A percentile compares a stretch with the other conserved stretches of the same genome.
phyloP scores from a whole-genome alignment of 2,797 vertebrate species.

The Crax fasciolata region DNA sequence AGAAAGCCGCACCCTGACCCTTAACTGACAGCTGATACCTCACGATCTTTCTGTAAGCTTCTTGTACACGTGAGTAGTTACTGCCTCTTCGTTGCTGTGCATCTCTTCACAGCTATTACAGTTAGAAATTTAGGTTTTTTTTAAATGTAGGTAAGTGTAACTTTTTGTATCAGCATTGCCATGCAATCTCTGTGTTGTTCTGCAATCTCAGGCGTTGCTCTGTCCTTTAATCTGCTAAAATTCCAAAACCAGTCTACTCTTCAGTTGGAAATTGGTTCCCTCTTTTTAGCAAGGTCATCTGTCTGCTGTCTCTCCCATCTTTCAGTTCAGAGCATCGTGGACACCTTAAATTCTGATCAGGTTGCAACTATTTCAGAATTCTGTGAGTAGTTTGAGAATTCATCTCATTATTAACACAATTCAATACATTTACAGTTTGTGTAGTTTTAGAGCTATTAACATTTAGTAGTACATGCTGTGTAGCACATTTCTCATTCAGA shows the following conservation, averaged over 20 bases:
- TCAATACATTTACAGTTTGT: slow-evolving; percentile 81
- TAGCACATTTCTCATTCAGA: slow-evolving; percentile 80
- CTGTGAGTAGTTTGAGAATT: slow-evolving; percentile 57
- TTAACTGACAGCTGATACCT: neutral
- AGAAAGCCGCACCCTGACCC: neutral
- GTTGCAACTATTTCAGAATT: slow-evolving; percentile 10
- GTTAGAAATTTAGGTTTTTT: neutral
- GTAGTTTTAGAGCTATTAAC: slow-evolving; percentile 80
- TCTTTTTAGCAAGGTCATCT: neutral
- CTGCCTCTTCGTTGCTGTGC: neutral
- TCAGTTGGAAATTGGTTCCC: neutral
- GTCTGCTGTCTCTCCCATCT: neutral
- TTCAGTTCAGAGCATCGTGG: neutral
- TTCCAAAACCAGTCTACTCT: neutral
- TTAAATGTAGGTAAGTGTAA: neutral
- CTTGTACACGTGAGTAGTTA: neutral
- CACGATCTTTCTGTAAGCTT: neutral
- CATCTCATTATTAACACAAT: slow-evolving; percentile 76
- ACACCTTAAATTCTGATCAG: slow-evolving; percentile 19
- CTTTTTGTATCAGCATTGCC: neutral
- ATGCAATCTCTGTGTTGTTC: neutral
- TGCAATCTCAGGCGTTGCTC: neutral
- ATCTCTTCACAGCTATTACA: neutral
- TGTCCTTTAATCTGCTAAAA: neutral
- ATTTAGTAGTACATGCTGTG: slow-evolving; percentile 77